A percentile compares a stretch with the other conserved stretches of the same genome.
Evolutionary conservation across 2,113 vertebrate genomes (phyloP).

Genomic region (Mesembrinibis cayennensis): DNA sequence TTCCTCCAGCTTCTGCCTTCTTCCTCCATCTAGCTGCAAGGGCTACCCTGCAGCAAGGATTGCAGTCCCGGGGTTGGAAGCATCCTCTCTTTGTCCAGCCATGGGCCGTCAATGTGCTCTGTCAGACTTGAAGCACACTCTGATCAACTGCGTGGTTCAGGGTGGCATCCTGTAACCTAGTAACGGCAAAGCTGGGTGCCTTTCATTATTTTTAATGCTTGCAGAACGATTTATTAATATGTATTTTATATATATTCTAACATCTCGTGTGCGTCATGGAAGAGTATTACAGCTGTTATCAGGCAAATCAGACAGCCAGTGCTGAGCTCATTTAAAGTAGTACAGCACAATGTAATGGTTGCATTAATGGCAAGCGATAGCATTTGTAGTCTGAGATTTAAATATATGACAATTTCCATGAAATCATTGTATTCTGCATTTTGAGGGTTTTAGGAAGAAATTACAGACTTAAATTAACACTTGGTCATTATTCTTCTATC

Average conservation of each 20-base stretch:
- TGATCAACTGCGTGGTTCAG: accelerated
- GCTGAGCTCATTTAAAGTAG: neutral
- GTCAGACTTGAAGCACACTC: neutral
- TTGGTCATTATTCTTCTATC: neutral
- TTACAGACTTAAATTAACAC: neutral
- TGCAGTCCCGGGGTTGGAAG: accelerated
- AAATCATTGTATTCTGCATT: neutral
- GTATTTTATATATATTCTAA: neutral
- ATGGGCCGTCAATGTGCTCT: accelerated
- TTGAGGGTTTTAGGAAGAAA: neutral
- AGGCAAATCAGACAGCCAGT: neutral
- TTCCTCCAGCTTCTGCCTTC: neutral
- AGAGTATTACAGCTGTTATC: neutral
- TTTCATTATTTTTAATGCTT: neutral
- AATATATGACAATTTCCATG: neutral
- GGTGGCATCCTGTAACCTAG: neutral
- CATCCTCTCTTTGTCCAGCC: neutral
- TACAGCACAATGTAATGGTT: neutral
- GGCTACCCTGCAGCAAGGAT: neutral
- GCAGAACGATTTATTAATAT: neutral
- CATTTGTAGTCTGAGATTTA: neutral
- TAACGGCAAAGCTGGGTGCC: neutral
- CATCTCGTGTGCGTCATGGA: accelerated
- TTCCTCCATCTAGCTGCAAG: neutral
- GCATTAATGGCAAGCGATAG: neutral